A percentile compares a stretch with the other conserved stretches of the same genome.
phyloP scores from a whole-genome alignment of 2,888 invertebrate species.

The Yponomeuta evonymella region DNA sequence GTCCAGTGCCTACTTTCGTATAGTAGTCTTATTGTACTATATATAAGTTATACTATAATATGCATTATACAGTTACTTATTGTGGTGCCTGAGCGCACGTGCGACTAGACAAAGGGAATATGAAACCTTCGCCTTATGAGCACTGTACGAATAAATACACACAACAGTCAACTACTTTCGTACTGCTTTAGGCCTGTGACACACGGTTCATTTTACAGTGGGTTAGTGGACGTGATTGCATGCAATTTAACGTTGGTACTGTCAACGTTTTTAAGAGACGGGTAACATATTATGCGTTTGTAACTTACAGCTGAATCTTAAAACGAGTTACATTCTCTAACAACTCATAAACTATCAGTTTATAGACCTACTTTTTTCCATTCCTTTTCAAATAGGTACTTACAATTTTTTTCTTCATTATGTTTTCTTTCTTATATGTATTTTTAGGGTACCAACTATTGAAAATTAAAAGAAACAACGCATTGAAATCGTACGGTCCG shows the following conservation, averaged over 20 bases:
- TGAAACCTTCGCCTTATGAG: conserved; percentile 29
- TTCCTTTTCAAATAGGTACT: no score
- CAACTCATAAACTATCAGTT: background rate
- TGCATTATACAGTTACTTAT: background rate
- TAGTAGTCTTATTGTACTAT: background rate
- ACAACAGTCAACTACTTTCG: background rate
- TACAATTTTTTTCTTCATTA: no score
- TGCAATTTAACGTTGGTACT: background rate
- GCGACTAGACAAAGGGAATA: conserved; percentile 44
- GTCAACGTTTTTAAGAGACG: background rate
- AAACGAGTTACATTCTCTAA: background rate
- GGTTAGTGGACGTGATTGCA: background rate
- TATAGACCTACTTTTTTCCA: background rate
- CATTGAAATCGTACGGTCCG: no score
- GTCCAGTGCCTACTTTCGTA: background rate
- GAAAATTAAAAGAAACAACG: no score
- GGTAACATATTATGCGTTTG: background rate
- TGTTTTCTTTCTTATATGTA: no score
- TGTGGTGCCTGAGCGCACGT: conserved; percentile 31
- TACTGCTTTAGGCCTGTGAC: background rate
- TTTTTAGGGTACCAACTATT: no score
- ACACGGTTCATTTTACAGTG: background rate
- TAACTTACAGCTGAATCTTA: background rate
- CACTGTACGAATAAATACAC: background rate
- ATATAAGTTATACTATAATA: background rate